These are phyloP conservation scores for Rugalucina vietnamica DNA, from an alignment of 2,888 invertebrate genomes.

Conservation along the genomic window DNA sequence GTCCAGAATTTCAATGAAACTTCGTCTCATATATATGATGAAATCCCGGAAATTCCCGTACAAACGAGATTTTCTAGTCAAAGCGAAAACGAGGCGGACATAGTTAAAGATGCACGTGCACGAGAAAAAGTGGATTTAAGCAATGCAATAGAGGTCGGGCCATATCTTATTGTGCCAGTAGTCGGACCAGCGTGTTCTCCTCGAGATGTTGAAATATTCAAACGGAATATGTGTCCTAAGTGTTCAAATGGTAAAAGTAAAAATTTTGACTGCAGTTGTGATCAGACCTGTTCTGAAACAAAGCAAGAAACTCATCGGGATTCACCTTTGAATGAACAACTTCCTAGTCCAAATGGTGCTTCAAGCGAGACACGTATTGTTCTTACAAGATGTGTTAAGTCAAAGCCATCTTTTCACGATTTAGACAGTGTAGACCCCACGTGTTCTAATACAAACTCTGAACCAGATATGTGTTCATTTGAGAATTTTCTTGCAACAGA, in stretches of 20 bases:
- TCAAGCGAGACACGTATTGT: slow-evolving; percentile 55
- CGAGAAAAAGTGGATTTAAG: slow-evolving; percentile 42
- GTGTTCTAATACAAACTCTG: slow-evolving; percentile 38
- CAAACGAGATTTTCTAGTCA: slow-evolving; percentile 33
- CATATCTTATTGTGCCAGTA: slow-evolving; percentile 61
- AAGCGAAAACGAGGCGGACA: slow-evolving; percentile 48
- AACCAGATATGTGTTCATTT: slow-evolving; percentile 59
- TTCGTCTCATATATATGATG: slow-evolving; percentile 60
- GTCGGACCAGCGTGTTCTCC: slow-evolving; percentile 43
- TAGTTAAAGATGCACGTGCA: slow-evolving; percentile 47
- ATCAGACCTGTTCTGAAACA: too few species aligned
- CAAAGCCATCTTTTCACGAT: slow-evolving; percentile 41
- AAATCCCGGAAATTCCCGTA: slow-evolving; percentile 54
- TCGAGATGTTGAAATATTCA: slow-evolving; percentile 61
- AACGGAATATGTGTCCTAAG: slow-evolving; percentile 26
- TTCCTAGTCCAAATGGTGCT: too few species aligned
- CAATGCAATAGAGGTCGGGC: slow-evolving; percentile 64
- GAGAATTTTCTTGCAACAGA: slow-evolving; percentile 40
- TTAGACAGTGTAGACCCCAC: slow-evolving; percentile 26
- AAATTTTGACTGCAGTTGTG: not conserved
- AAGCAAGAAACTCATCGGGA: too few species aligned
- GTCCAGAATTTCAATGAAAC: slow-evolving; percentile 52
- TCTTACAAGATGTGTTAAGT: slow-evolving; percentile 59
- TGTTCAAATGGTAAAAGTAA: not conserved
- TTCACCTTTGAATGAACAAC: too few species aligned